Evolutionary conservation across 2,888 invertebrate species (phyloP).

Genomic region (Mamestra brassicae): DNA sequence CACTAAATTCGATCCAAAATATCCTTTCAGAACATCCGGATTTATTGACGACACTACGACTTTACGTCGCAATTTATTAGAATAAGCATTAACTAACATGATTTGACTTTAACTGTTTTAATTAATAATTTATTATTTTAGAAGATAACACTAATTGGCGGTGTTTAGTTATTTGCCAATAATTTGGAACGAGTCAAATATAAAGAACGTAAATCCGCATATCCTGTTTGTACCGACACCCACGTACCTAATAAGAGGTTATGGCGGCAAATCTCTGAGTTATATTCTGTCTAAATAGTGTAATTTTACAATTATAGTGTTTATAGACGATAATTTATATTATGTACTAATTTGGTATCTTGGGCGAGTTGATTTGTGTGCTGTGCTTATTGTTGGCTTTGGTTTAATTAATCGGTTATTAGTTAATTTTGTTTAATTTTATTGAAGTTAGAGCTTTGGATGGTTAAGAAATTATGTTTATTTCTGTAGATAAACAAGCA

Average conservation of each 20-base stretch:
- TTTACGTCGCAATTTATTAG: constrained; percentile 76
- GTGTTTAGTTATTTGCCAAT: constrained; percentile 65
- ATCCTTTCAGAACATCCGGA: constrained; percentile 47
- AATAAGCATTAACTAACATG: constrained; percentile 78
- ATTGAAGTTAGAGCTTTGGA: too few species aligned
- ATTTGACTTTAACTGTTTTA: constrained; percentile 79
- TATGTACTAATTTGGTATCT: constrained; percentile 53
- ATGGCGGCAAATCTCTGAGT: constrained; percentile 42
- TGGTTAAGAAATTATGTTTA: too few species aligned
- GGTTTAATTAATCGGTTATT: constrained; percentile 32
- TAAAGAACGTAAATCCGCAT: constrained; percentile 50
- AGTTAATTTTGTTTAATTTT: neutral
- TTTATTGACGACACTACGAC: constrained; percentile 74
- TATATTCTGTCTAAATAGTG: constrained; percentile 56
- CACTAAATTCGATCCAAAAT: constrained; percentile 61
- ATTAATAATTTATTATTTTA: constrained; percentile 80
- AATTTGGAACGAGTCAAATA: constrained; percentile 56
- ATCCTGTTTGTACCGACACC: constrained; percentile 63
- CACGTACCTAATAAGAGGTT: constrained; percentile 59
- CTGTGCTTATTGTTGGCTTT: constrained; percentile 23
- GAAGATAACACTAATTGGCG: constrained; percentile 75
- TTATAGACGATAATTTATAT: constrained; percentile 52
- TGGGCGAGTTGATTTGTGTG: constrained; percentile 41
- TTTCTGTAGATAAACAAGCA: too few species aligned
- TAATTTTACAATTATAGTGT: constrained; percentile 61